A percentile compares a stretch with the other conserved stretches of the same genome.
phyloP scores from a whole-genome alignment of 2,113 vertebrate species.

The Mungos mungo region DNA sequence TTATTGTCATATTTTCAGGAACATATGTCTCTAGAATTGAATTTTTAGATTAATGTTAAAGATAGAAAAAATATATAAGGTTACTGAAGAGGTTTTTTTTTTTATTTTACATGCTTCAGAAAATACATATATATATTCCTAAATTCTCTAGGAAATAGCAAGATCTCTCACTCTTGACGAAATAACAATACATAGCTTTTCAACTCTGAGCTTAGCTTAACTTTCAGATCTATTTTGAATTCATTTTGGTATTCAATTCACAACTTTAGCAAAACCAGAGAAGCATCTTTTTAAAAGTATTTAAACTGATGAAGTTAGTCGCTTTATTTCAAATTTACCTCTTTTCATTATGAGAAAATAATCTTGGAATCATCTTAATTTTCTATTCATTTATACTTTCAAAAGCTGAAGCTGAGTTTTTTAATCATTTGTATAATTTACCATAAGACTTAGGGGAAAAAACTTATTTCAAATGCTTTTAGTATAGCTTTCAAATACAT shows the following conservation, averaged over 20 bases:
- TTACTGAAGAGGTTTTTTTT: slow-evolving; percentile 21
- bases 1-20: slow-evolving; percentile 3
- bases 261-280: neutral
- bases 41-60: slow-evolving; percentile 38
- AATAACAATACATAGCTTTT: neutral
- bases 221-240: slow-evolving; percentile 54
- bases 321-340: neutral
- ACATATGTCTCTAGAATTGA: neutral
- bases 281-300: neutral
- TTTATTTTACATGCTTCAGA: neutral
- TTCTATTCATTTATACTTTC: slow-evolving; percentile 38
- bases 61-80: neutral
- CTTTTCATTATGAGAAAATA: slow-evolving; percentile 46
- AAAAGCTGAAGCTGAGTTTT: slow-evolving; percentile 5
- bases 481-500: neutral
- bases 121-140: slow-evolving; percentile 22
- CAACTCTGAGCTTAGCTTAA: neutral
- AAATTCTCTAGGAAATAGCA: slow-evolving; percentile 39
- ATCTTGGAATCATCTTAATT: slow-evolving; percentile 33
- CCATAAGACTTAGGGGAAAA: neutral
- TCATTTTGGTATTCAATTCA: slow-evolving; percentile 17
- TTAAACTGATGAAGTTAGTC: neutral
- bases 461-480: neutral
- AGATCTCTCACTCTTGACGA: slow-evolving; percentile 1
- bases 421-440: slow-evolving; percentile 39